These are phyloP conservation scores for Recurvirostra avosetta DNA, from an alignment of 2,113 vertebrate genomes.

Conservation along the genomic window DNA sequence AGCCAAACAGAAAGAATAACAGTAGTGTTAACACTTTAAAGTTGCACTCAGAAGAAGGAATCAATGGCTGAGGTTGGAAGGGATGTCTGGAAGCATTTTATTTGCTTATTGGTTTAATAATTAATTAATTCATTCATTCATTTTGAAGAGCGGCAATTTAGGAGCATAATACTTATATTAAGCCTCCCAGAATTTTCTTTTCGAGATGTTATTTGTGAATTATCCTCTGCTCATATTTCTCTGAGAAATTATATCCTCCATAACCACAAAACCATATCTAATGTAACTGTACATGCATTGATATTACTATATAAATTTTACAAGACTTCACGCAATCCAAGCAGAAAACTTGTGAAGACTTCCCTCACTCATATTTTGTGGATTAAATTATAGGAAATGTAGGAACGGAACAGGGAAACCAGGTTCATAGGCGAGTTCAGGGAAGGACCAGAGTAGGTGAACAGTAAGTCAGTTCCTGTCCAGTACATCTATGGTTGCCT, in stretches of 20 bases:
- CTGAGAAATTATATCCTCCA: neutral
- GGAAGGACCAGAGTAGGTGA: neutral
- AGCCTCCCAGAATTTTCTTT: neutral
- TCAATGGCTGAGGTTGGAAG: neutral
- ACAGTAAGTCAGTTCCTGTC: fast-evolving
- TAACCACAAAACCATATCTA: neutral
- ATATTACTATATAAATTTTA: neutral
- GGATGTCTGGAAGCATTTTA: neutral
- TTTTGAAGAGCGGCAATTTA: neutral
- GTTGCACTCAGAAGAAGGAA: neutral
- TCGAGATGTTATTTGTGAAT: neutral
- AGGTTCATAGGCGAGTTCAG: neutral
- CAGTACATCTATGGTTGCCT: neutral
- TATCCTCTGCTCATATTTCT: neutral
- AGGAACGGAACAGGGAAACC: neutral
- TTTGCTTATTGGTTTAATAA: neutral
- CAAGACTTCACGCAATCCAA: neutral
- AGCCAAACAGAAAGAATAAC: neutral
- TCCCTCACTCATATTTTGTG: neutral
- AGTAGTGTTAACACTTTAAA: neutral
- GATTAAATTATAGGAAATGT: neutral
- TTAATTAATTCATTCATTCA: neutral
- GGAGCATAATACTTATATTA: neutral
- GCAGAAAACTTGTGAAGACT: neutral
- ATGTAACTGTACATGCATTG: neutral